Conservation (phyloP, 2,888 invertebrate species). For the Cryptocephalus primarius region DNA sequence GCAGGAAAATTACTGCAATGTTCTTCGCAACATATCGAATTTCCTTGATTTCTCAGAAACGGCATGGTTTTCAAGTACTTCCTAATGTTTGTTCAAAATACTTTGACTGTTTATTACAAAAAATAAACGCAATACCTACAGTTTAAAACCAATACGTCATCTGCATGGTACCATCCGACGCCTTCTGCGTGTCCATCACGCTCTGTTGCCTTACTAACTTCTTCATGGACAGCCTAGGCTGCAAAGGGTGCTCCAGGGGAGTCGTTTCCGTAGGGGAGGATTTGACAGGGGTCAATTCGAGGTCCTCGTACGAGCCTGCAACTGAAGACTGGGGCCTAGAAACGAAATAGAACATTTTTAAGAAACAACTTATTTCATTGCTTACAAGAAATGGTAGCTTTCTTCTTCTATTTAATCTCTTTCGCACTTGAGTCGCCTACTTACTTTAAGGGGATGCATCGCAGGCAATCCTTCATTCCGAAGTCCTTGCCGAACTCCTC, state of each 20-base stretch:
- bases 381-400: no score
- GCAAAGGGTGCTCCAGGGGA: slow-evolving; percentile 31
- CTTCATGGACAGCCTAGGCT: slow-evolving; percentile 47
- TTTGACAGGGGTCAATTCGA: slow-evolving; percentile 46
- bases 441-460: slow-evolving; percentile 60
- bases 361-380: no score
- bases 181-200: slow-evolving; percentile 71
- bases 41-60: no score
- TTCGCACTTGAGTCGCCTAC: slow-evolving; percentile 1
- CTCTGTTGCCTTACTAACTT: slow-evolving; percentile 68
- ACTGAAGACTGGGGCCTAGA: slow-evolving; percentile 43
- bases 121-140: neutral
- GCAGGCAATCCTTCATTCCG: slow-evolving; percentile 61
- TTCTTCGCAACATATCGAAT: no score
- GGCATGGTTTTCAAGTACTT: no score
- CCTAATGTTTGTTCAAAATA: no score
- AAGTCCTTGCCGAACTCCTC: slow-evolving; percentile 80
- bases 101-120: neutral
- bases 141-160: slow-evolving; percentile 79
- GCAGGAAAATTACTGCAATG: no score
- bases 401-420: neutral
- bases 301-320: slow-evolving; percentile 60
- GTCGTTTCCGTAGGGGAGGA: slow-evolving; percentile 38
- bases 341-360: slow-evolving; percentile 4
- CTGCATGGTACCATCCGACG: slow-evolving; percentile 68